Percentiles rank a stretch among this genome's conserved stretches.
Conservation (phyloP, 30 jellyfish, hydroid and myxozoan species). For the Pseudorhiza aurosa region DNA sequence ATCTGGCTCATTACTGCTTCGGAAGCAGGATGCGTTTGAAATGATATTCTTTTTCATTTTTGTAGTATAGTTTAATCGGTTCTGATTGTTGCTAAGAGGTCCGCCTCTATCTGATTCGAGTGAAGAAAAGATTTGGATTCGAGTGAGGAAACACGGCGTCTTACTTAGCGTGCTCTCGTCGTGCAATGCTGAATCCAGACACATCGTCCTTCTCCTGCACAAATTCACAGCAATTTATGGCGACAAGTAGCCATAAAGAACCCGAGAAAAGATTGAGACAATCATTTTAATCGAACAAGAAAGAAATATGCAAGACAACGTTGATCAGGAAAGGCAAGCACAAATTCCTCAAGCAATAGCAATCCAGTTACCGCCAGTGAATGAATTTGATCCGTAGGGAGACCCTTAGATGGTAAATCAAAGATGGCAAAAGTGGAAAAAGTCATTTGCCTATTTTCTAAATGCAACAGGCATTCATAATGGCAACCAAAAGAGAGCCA, state of each 20-base stretch:
- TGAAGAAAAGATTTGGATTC: too few relatives aligned
- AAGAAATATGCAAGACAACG: neutral
- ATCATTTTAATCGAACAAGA: neutral
- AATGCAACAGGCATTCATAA: constrained; percentile 27
- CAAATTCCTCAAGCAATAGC: constrained; percentile 26
- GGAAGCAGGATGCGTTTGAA: too few relatives aligned
- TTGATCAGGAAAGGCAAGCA: neutral
- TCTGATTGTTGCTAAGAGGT: too few relatives aligned
- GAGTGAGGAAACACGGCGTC: too few relatives aligned
- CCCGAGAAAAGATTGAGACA: neutral
- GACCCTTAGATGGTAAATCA: constrained; percentile 28
- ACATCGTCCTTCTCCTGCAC: too few relatives aligned
- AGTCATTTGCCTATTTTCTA: constrained; percentile 1
- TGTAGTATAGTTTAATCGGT: too few relatives aligned
- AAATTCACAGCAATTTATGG: constrained; percentile 6
- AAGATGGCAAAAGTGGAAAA: constrained; percentile 48
- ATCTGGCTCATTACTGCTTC: too few relatives aligned
- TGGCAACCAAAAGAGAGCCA: constrained; percentile 46
- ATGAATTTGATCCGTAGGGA: constrained; percentile 25
- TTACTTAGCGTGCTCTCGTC: too few relatives aligned
- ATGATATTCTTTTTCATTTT: too few relatives aligned
- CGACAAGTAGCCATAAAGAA: constrained; percentile 12
- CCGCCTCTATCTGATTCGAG: too few relatives aligned
- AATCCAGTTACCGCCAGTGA: constrained; percentile 34
- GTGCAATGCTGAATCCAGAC: too few relatives aligned